Base-by-base conservation (phyloP, 2,113 vertebrate genomes). In the Catharus fuscescens region DNA sequence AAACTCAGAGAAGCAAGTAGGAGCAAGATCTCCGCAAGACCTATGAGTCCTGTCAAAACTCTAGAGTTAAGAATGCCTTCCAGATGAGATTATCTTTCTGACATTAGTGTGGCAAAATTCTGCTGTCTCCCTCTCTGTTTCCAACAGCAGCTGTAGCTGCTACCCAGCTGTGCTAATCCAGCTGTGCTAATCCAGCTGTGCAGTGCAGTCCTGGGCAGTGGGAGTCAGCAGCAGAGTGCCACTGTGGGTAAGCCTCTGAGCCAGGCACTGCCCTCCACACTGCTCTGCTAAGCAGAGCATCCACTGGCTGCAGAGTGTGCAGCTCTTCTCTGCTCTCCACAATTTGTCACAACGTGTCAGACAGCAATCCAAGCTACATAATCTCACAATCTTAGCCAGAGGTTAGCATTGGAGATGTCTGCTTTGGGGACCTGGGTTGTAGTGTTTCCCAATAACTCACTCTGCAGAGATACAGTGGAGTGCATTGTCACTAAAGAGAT, bases 241-340 rank as follows among this genome's bases (percentile, higher is more conserved):
- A 28, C n/a, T 2, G 1, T 8, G 12, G 13, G 18, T 24, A 23
- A 80, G 26, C 19, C 3, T 1, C 64, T 29, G 44, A 89, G 29
- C 23, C 54, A 69, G 18, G 8, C 2, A 2, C 28, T 74, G 26
- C 28, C 18, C 7, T 73, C 17, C 48, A 53, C n/a, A 28, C 11
- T n/a, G 3, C 26, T 81, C 47, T 88, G 76, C 72, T 67, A 32
- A 31, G 40, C 29, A 47, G 18, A 71, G 8, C 32, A 76, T 29
- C 34, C 1, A 0, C 10, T 12, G 18, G 18, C 42, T 56, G 42
- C 42, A 88, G 31, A 80, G 4, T 0, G 0, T 38, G 38, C 24
- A 42, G 31, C 25, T 42, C 20, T 42, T 66, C 42, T 50, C 28
- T 62, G 40, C n/a, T 45, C 19, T 61, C 25, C 36, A 50, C 36